Evolutionary conservation across 2,113 vertebrate genomes (phyloP).

Genomic region (Dunckerocampus dactyliophorus): DNA sequence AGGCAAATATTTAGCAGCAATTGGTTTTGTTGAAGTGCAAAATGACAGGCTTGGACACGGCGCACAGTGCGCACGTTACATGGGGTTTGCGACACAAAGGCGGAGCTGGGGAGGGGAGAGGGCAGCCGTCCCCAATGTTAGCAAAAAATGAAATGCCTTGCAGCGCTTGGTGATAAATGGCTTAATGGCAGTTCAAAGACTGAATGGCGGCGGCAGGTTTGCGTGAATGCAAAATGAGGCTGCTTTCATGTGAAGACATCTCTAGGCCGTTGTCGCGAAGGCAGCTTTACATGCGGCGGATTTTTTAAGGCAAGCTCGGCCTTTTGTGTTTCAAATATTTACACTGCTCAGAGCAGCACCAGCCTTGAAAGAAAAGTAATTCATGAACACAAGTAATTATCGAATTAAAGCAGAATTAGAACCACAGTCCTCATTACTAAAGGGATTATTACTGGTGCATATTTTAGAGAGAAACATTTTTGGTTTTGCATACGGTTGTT

Average conservation of each 20-base stretch:
- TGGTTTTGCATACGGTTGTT: too few species aligned
- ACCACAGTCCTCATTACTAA: too few species aligned
- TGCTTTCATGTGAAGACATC: slow-evolving; percentile 67
- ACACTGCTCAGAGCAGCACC: slow-evolving; percentile 24
- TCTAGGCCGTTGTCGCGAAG: slow-evolving; percentile 43
- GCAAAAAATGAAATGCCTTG: slow-evolving; percentile 66
- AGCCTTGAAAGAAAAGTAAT: slow-evolving; percentile 41
- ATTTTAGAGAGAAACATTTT: slow-evolving; percentile 12
- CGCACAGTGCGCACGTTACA: slow-evolving; percentile 40
- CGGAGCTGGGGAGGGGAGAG: slow-evolving; percentile 29
- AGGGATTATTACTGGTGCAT: not conserved
- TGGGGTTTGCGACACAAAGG: slow-evolving; percentile 19
- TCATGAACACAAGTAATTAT: slow-evolving; percentile 23
- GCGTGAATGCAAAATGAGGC: slow-evolving; percentile 63
- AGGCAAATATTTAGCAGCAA: too few species aligned
- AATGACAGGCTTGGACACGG: slow-evolving; percentile 13
- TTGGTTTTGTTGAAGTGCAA: slow-evolving; percentile 19
- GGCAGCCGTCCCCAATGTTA: slow-evolving; percentile 35
- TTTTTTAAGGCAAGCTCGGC: slow-evolving; percentile 38
- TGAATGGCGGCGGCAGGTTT: slow-evolving; percentile 61
- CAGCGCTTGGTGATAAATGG: slow-evolving; percentile 68
- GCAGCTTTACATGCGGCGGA: slow-evolving; percentile 37
- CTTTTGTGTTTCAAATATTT: slow-evolving; percentile 53
- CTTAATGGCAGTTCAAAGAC: slow-evolving; percentile 75
- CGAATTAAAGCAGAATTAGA: slow-evolving; percentile 6